phyloP scores from a whole-genome alignment of 2,113 vertebrate species.

The Oreochromis aureus region DNA sequence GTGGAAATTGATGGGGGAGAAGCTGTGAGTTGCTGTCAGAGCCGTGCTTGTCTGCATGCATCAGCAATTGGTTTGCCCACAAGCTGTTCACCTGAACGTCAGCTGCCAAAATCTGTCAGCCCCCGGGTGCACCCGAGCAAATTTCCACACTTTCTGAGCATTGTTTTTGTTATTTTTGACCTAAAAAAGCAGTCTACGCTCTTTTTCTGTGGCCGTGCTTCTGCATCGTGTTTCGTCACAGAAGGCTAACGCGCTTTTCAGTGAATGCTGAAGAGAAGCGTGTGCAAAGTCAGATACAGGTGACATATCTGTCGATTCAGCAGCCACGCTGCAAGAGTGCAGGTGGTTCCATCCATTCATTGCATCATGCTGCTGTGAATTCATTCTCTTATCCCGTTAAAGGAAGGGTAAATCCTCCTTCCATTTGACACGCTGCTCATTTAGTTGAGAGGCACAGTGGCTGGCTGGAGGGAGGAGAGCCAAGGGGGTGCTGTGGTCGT shows the following conservation, averaged over 20 bases:
- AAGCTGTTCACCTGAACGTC: conserved; percentile 67
- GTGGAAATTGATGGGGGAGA: conserved; percentile 54
- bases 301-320: conserved; percentile 62
- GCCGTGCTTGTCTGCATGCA: conserved; percentile 47
- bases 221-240: not conserved
- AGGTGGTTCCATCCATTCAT: conserved; percentile 20
- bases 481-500: not conserved
- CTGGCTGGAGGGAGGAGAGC: conserved; percentile 15
- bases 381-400: conserved; percentile 54
- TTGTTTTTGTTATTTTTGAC: conserved; percentile 8
- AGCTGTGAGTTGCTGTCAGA: conserved; percentile 41
- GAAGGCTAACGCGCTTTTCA: not conserved
- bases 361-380: conserved; percentile 35
- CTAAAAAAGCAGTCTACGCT: not conserved
- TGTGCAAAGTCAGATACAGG: conserved; percentile 46
- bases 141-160: not conserved
- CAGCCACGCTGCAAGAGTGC: conserved; percentile 10
- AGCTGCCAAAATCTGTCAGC: conserved; percentile 53
- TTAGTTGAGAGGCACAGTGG: conserved; percentile 45
- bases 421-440: conserved; percentile 63
- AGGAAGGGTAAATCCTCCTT: conserved; percentile 62
- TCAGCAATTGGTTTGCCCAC: conserved; percentile 61
- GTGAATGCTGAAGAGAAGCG: not conserved
- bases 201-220: not conserved
- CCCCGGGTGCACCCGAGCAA: not conserved